A percentile compares a stretch with the other conserved stretches of the same genome.
Conservation (phyloP, 2,888 invertebrate genomes). For the Plagodis pulveraria region DNA sequence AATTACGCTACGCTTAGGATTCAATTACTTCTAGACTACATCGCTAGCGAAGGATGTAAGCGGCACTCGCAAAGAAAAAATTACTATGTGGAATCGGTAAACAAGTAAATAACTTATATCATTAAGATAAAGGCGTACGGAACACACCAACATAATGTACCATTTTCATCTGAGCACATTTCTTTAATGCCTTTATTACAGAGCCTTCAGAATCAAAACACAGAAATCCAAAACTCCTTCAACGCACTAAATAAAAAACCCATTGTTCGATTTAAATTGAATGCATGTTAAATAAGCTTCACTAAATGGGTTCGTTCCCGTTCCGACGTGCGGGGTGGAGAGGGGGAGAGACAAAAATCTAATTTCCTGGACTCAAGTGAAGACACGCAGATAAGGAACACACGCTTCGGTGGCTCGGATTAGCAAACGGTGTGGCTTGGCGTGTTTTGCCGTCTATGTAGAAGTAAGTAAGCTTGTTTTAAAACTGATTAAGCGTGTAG, state of each 20-base stretch:
- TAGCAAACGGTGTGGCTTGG: conserved; percentile 17
- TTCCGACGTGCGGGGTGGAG: conserved; percentile 14
- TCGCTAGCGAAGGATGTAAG: too few species aligned
- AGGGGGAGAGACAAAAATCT: conserved; percentile 62
- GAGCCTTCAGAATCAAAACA: too few species aligned
- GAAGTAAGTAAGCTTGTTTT: neutral
- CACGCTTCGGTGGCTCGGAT: conserved; percentile 34
- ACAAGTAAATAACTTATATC: too few species aligned
- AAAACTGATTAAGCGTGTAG: too few species aligned
- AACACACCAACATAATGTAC: too few species aligned
- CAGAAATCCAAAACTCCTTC: neutral
- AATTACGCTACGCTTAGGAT: too few species aligned
- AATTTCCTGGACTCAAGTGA: conserved; percentile 56
- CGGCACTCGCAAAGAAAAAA: too few species aligned
- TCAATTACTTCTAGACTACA: too few species aligned
- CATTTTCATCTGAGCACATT: too few species aligned
- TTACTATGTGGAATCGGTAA: too few species aligned
- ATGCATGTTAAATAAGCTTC: conserved; percentile 32
- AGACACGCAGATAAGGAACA: conserved; percentile 46
- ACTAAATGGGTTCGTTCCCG: conserved; percentile 45
- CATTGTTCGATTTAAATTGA: conserved; percentile 37
- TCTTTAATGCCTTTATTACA: too few species aligned
- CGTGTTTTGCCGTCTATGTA: conserved; percentile 2
- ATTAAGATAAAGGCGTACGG: too few species aligned
- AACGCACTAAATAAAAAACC: conserved; percentile 20